phyloP scores from a whole-genome alignment of 2,888 invertebrate genomes.

The Terebella lapidaria region DNA sequence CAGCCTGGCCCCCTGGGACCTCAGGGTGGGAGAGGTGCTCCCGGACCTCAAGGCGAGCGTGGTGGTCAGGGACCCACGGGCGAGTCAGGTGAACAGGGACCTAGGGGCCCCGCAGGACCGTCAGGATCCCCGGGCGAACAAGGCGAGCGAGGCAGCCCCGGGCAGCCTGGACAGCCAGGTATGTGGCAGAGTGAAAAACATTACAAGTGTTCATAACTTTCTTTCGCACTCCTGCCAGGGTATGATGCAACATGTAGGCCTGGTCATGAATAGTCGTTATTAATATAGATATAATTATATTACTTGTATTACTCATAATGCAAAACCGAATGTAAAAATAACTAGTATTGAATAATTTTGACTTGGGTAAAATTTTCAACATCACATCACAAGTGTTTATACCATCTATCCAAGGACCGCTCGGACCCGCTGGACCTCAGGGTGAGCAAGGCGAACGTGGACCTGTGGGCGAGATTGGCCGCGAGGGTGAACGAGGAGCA shows the following conservation, averaged over 20 bases:
- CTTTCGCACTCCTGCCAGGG: too few species aligned
- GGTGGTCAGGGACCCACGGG: constrained; percentile 4
- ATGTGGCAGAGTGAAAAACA: too few species aligned
- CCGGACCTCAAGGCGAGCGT: constrained; percentile 2
- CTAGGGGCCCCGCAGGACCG: constrained; percentile 4
- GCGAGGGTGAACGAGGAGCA: not conserved
- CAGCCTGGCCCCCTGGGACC: not conserved
- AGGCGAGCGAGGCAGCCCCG: not conserved
- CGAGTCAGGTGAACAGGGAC: constrained; percentile 3
- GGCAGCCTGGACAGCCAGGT: not conserved
- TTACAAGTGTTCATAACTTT: too few species aligned
- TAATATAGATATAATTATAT: too few species aligned
- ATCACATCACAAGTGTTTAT: too few species aligned
- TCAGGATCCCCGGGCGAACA: constrained; percentile 22
- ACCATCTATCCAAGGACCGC: too few species aligned
- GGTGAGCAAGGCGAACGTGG: constrained; percentile 30
- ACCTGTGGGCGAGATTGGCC: constrained; percentile 20
- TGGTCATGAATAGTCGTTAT: too few species aligned
- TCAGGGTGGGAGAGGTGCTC: constrained; percentile 2
- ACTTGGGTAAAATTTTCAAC: too few species aligned
- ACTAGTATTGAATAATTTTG: too few species aligned
- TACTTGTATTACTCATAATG: too few species aligned
- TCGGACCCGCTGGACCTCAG: constrained; percentile 23
- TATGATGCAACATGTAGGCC: too few species aligned
- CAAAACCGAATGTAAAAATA: too few species aligned